Conservation (phyloP, 2,888 invertebrate genomes). For the Calliscelio sp. region DNA sequence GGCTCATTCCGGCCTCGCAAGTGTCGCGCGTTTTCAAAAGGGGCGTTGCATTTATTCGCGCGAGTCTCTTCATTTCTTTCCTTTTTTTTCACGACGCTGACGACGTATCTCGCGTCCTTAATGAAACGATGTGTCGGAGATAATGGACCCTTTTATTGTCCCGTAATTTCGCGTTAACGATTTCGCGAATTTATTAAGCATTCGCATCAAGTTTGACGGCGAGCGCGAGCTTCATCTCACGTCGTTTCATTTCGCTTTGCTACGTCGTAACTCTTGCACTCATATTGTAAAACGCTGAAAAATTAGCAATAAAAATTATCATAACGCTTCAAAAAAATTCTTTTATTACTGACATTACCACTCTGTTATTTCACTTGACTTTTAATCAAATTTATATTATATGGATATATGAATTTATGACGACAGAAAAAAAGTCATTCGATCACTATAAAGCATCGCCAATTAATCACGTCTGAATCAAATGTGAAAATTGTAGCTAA, state of each 20-base stretch:
- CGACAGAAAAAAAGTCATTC: too few relatives aligned
- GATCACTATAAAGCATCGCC: too few relatives aligned
- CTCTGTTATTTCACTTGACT: too few relatives aligned
- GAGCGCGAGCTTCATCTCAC: background rate
- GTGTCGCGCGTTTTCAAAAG: constrained; percentile 40
- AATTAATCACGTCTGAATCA: too few relatives aligned
- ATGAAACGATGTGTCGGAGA: constrained; percentile 42
- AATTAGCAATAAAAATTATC: too few relatives aligned
- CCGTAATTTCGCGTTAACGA: constrained; percentile 32
- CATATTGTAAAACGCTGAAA: background rate
- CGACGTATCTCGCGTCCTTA: constrained; percentile 25
- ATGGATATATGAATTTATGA: too few relatives aligned
- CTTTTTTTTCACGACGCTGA: constrained; percentile 41
- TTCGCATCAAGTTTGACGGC: background rate
- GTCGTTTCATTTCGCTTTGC: background rate
- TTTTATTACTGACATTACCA: too few relatives aligned
- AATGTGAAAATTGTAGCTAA: too few relatives aligned
- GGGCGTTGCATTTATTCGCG: constrained; percentile 45
- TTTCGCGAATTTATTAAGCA: constrained; percentile 31
- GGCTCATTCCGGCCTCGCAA: constrained; percentile 35
- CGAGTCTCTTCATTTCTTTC: too few relatives aligned
- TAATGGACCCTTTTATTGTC: constrained; percentile 37
- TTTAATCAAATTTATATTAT: too few relatives aligned
- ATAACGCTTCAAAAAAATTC: too few relatives aligned
- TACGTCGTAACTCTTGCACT: too few relatives aligned